Evolutionary conservation across 2,113 vertebrate genomes (phyloP), one percentile per base, ranked within the genome.

Genomic region (Desmodus rotundus): DNA sequence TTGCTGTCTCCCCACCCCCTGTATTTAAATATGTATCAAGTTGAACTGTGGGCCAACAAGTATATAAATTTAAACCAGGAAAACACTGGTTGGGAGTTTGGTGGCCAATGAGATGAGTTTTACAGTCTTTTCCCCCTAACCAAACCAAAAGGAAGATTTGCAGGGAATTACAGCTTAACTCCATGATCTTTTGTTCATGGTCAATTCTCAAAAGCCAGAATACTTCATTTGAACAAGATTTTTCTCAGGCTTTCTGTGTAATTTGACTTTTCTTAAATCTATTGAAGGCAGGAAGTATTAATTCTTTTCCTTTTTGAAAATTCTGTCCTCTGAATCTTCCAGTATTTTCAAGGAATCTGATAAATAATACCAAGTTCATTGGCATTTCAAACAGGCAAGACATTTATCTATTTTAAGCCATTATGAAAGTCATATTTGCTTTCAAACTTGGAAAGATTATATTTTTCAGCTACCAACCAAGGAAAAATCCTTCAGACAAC

Each of bases 401-500:
- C 89, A 63, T 74, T 97, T 95, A 58, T 67, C 96, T 97, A 97
- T 97, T 98, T 97, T 96, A 97, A 97, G 94, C 91, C 72, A 67
- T 96, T 87, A 96, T 94, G 94, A 95, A 95, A 97, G 96, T 96
- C 97, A 96, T 97, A 96, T 97, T 97, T 97, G 96, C 94, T 96
- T 96, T 97, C 96, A 96, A 96, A 97, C 93, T 96, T 93, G 93
- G 92, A 96, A 97, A 88, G 96, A 97, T 98, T 96, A 96, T 83
- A 92, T 56, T 96, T 96, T 96, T 96, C 91, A 97, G 86, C 96
- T 97, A 97, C 96, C 95, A 96, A 97, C 97, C 95, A 97, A 95
- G 96, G 96, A 93, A 97, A 97, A 98, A 97, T 96, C 86, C 77
- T 95, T 95, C 96, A 97, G 94, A 97, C 96, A 98, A 97, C 97